Evolutionary conservation across 2,888 invertebrate genomes (phyloP), one percentile per base, ranked within the genome.

Genomic region (Empis stercorea): DNA sequence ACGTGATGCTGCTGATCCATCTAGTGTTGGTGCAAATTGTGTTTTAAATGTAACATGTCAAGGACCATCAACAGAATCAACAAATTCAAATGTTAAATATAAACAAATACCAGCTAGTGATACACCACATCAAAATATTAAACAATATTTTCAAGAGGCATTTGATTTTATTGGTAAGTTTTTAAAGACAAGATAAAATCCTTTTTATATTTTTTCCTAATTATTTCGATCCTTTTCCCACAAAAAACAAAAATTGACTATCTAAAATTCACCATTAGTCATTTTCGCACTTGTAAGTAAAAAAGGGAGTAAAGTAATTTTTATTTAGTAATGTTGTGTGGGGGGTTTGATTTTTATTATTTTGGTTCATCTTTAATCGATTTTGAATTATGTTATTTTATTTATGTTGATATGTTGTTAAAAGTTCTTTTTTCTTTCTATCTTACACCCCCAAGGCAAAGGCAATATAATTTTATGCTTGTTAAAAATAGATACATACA

Each of bases 81-180:
- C 80, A 64, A 81, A 80, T 68, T 78, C 82, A 65, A 72, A 74
- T 53, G 52, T 59, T 40, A 68, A 68, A 57, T 85, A 85, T 68
- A 80, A 82, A 68, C 80, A 85, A 64, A 79, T 88, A 64, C 86
- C 87, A 48, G 88, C 87, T 56, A 77, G 81, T 51, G 88, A 88
- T 73, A 85, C 83, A 54, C 82, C 83, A 44, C 83, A 84, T 61
- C 87, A 88, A 67, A 88, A 88, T 72, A 79, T 88, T 51, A 84
- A 84, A 61, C 87, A 87, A 73, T 87, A 87, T 75, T 88, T 88
- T 72, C 84, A 86, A 63, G 85, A 87, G 67, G 85, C 88, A 58
- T 85, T 81, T 67, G 80, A 83, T 61, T 88, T 87, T 68, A 88
- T 88, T 60, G 87, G 87, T 87, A 70, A 80, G 81, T 64, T 51